Percentiles rank a stretch among this genome's conserved stretches.
phyloP scores from a whole-genome alignment of 2,797 vertebrate genomes.

The Pipistrellus pygmaeus region DNA sequence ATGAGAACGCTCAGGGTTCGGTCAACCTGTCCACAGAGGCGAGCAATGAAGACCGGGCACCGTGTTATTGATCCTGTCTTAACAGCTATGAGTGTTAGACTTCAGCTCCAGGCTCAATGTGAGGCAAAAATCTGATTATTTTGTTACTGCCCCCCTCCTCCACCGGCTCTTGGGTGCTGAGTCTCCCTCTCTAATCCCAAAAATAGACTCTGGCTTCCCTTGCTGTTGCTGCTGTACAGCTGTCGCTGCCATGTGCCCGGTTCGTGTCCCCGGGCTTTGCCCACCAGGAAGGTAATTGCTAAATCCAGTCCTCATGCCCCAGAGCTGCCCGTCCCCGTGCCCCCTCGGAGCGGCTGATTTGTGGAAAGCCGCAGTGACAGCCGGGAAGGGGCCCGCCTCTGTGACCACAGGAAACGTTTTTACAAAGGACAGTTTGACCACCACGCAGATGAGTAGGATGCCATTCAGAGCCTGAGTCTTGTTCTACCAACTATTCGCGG shows the following conservation, averaged over 20 bases:
- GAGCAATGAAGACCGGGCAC: background rate
- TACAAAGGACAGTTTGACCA: background rate
- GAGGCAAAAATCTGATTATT: background rate
- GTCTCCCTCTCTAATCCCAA: conserved; percentile 45
- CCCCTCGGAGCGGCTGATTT: conserved; percentile 9
- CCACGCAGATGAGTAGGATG: conserved; percentile 9
- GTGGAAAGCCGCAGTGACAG: conserved; percentile 33
- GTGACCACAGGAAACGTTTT: background rate
- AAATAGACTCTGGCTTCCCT: conserved; percentile 59
- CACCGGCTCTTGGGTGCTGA: background rate
- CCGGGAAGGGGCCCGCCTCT: background rate
- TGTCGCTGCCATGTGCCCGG: conserved; percentile 53
- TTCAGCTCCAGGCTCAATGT: background rate
- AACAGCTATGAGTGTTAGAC: background rate
- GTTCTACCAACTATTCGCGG: background rate
- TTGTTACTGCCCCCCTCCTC: conserved; percentile 34
- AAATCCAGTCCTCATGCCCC: conserved; percentile 46
- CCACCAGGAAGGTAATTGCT: conserved; percentile 60
- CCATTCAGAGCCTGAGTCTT: conserved; percentile 5
- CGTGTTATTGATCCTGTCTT: background rate
- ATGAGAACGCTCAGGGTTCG: background rate
- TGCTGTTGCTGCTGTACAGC: background rate
- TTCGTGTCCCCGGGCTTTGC: conserved; percentile 6
- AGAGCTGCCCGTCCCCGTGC: background rate
- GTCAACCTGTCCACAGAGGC: background rate